These are phyloP conservation scores for Ophonus ardosiacus DNA, from an alignment of 2,888 invertebrate species.

Conservation along the genomic window DNA sequence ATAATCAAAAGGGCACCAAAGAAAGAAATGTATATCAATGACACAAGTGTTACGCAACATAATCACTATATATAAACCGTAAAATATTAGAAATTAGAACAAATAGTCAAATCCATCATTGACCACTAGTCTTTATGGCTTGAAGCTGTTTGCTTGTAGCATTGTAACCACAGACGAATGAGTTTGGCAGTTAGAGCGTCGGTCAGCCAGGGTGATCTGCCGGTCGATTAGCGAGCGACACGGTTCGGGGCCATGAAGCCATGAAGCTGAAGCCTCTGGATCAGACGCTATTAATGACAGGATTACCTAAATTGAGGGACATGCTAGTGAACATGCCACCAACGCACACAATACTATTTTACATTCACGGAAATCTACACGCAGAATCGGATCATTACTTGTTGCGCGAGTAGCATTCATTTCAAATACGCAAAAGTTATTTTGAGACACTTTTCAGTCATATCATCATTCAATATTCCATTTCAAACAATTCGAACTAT, in stretches of 20 bases:
- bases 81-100: too few relatives aligned
- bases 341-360: background rate
- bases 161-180: background rate
- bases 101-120: background rate
- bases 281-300: constrained; percentile 14
- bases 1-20: too few relatives aligned
- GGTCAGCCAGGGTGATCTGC: background rate
- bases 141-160: background rate
- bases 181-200: background rate
- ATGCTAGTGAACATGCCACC: background rate
- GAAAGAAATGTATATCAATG: too few relatives aligned
- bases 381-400: background rate
- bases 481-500: too few relatives aligned
- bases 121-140: background rate
- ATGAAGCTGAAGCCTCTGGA: background rate
- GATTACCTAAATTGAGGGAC: background rate
- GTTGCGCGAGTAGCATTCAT: background rate
- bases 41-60: too few relatives aligned
- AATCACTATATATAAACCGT: too few relatives aligned
- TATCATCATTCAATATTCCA: too few relatives aligned
- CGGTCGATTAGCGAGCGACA: constrained; percentile 16
- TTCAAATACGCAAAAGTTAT: too few relatives aligned
- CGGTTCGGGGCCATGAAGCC: background rate
- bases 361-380: background rate
- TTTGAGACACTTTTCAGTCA: too few relatives aligned